Evolutionary conservation across 2,888 invertebrate species (phyloP), one percentile per base, ranked within the genome.

Genomic region (Micropterix aruncella): DNA sequence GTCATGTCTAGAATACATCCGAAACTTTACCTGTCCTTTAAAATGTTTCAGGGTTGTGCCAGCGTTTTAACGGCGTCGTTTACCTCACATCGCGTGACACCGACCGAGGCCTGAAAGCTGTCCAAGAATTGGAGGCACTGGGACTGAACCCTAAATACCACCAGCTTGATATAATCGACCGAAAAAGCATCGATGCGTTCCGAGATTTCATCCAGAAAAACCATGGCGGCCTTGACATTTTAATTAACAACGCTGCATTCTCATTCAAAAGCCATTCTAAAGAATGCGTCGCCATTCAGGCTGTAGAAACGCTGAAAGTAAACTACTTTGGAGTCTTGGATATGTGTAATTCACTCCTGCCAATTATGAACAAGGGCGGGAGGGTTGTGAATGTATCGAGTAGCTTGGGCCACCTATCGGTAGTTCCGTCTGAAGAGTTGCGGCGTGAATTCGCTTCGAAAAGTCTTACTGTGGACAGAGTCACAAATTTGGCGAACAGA

Each of bases 371-470:
- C 40, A 60, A 75, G 16, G 74, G 80, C 54, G 83, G 81, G 1
- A 70, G 82, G 37, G 80, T 88, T 9, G 74, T 86, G 1, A 82
- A 86, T 56, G 60, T 88, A 0, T 83, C 84, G 1, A 84, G 85
- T 55, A 70, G 74, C 43, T 69, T 69, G 40, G 84, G 84, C 1
- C 77, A 77, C 52, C 61, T 83, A 2, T 65, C 68, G 0, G 66
- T 66, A 38, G 63, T 84, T 16, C 72, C 71, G 17, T 73, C 75
- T 57, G 53, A 57, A 42, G 51, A 59, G 41, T 66, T 66, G 63
- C 55, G 62, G 3, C 53, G 60, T 3, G 57, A 52, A 18, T 51
- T 69, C 1, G 59, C 62, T 0, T 57, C 54, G 0, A 57, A 57
- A 42, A 53, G 62, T 43, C 43, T 67, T n/a, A 59, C 54, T 0